These are phyloP conservation scores for Hyaena hyaena DNA, from an alignment of 2,113 vertebrate species.

Conservation along the genomic window DNA sequence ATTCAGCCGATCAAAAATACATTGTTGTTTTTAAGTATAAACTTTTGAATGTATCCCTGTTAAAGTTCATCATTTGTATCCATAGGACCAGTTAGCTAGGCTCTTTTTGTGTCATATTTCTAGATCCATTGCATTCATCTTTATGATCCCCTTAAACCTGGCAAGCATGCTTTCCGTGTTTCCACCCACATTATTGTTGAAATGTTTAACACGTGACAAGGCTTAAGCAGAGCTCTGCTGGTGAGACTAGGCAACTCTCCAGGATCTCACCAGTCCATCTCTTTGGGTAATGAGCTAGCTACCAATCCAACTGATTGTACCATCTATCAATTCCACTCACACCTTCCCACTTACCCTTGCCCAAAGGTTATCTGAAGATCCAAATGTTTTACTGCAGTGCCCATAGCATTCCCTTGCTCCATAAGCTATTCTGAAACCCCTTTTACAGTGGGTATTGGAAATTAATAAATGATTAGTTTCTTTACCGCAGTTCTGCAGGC, in stretches of 20 bases:
- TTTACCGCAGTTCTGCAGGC: constrained; percentile 36
- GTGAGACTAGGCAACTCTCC: background rate
- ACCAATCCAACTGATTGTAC: background rate
- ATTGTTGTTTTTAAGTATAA: background rate
- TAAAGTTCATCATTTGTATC: constrained; percentile 36
- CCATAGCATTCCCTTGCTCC: background rate
- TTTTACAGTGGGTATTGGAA: constrained; percentile 36
- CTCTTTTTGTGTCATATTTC: constrained; percentile 28
- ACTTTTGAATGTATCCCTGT: background rate
- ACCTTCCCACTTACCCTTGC: background rate
- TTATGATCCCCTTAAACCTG: constrained; percentile 34
- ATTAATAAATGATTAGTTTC: constrained; percentile 3
- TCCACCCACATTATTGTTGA: constrained; percentile 37
- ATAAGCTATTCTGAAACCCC: background rate
- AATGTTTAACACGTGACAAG: constrained; percentile 30
- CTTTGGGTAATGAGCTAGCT: constrained; percentile 42
- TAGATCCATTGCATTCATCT: constrained; percentile 25
- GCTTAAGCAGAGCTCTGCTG: background rate
- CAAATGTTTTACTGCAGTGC: constrained; percentile 30
- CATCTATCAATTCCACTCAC: constrained; percentile 12
- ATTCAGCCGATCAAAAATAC: constrained; percentile 21
- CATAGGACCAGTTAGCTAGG: background rate
- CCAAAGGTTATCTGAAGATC: background rate
- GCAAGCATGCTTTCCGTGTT: constrained; percentile 4
- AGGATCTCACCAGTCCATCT: background rate